Percentiles rank a stretch among this genome's conserved stretches.
These are phyloP conservation scores for Thysanoteuthis rhombus DNA, from an alignment of 2,888 invertebrate species.

Conservation along the genomic window DNA sequence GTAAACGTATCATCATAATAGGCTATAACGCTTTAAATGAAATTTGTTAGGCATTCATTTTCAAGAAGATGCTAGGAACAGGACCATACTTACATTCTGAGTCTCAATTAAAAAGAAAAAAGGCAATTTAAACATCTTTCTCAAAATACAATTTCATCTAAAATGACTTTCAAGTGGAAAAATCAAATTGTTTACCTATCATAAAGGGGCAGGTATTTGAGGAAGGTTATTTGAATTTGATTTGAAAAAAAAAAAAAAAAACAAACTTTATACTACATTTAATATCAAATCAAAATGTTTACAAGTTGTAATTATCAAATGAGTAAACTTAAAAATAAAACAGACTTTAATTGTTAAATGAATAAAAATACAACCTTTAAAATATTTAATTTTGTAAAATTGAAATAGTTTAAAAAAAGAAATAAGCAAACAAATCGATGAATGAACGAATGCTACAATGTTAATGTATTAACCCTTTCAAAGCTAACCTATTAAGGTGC, in stretches of 20 bases:
- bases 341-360: too few species aligned
- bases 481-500: too few species aligned
- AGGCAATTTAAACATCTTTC: not conserved
- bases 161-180: not conserved
- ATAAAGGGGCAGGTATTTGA: not conserved
- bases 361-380: too few species aligned
- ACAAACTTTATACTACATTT: not conserved
- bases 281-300: too few species aligned
- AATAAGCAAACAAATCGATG: too few species aligned
- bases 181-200: not conserved
- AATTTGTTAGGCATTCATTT: not conserved
- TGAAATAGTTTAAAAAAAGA: too few species aligned
- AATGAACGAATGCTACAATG: too few species aligned
- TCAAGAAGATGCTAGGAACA: not conserved
- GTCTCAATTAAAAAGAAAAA: not conserved
- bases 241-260: too few species aligned
- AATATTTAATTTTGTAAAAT: too few species aligned
- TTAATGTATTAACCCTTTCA: too few species aligned
- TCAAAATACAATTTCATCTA: not conserved
- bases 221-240: not conserved
- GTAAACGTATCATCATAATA: not conserved
- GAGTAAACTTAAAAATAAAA: not conserved
- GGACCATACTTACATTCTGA: not conserved
- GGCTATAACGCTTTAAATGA: not conserved
- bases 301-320: not conserved